Evolutionary conservation across 1,140 invertebrate genomes (phyloP).

Genomic region (Brachionus rotundiformis): DNA sequence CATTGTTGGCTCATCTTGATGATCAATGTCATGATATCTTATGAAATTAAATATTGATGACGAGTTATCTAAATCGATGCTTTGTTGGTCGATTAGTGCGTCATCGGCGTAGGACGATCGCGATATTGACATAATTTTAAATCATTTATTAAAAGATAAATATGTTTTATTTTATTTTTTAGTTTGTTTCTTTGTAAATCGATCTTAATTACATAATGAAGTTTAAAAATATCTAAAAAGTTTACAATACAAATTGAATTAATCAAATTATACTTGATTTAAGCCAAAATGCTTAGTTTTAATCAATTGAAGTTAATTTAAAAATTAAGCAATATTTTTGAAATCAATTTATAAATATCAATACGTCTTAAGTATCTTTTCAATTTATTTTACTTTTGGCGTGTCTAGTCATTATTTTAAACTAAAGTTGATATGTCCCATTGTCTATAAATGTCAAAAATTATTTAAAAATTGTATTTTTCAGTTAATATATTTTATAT

Average conservation of each 20-base stretch:
- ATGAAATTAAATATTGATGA: background rate
- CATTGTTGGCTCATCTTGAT: background rate
- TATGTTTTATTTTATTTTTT: background rate
- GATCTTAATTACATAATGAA: background rate
- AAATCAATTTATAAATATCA: background rate
- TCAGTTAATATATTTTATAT: no score
- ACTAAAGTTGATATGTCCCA: no score
- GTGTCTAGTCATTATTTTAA: no score
- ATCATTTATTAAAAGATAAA: slow-evolving; percentile 14
- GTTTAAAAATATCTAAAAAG: background rate
- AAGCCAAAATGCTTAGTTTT: background rate
- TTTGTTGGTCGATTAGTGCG: background rate
- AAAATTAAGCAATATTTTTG: background rate
- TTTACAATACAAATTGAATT: background rate
- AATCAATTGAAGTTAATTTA: background rate
- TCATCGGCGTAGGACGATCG: background rate
- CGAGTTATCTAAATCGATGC: background rate
- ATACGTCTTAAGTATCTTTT: no score
- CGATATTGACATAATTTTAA: slow-evolving; percentile 19
- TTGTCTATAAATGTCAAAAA: no score
- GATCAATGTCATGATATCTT: background rate
- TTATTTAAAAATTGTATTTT: no score
- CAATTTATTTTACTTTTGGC: no score
- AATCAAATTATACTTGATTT: slow-evolving; percentile 1
- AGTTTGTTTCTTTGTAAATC: background rate